Base-by-base conservation (phyloP, 1,140 invertebrate species). In the Hetaerina americana region DNA sequence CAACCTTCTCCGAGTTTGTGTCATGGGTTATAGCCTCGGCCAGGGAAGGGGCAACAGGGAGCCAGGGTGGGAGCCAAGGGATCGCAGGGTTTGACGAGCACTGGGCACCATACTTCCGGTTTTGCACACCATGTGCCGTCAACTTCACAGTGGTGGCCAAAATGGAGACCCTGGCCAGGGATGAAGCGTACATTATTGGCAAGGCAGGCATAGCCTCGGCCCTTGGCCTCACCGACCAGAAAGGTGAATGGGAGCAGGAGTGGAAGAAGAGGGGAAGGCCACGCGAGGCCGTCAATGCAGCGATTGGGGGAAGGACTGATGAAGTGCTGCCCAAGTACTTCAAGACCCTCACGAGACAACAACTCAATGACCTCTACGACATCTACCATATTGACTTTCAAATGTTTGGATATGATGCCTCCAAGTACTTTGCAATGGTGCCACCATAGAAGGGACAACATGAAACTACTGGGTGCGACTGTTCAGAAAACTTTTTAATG, bases 71-170 rank as follows among this genome's bases (percentile, higher is more conserved):
- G 22, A 12, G 15, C 22, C 15, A 57, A 12, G 40, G 40, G 1
- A 57, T 57, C 40, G 15, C 40, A 5, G 40, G 40, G 1, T 83
- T 93, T 27, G 94, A 97, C 79, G 95, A 96, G 88, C 95, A 97
- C 79, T 96, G 94, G 92, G 90, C 90, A 27, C 91, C 93, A 0
- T 90, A 93, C 72, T 88, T 88, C 8, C 86, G 89, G 75, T 92
- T 96, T 76, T 96, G 95, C 77, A 94, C 93, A 26, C 94, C 94
- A 0, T 96, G 94, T 81, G 87, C 25, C 25, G 73, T 85, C 0
- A 73, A 81, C 10, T 86, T 83, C 75, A 81, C 84, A 74, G 79
- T 82, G 70, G 78, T 84, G 22, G 84, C 82, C 15, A 83, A 82
- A 74, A 81, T 82, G 72, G 83, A 84, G 73, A 82, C 81, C 5